Evolutionary conservation across 1,140 invertebrate species (phyloP), one percentile per base, ranked within the genome.

Genomic region (Drosophila cardini): DNA sequence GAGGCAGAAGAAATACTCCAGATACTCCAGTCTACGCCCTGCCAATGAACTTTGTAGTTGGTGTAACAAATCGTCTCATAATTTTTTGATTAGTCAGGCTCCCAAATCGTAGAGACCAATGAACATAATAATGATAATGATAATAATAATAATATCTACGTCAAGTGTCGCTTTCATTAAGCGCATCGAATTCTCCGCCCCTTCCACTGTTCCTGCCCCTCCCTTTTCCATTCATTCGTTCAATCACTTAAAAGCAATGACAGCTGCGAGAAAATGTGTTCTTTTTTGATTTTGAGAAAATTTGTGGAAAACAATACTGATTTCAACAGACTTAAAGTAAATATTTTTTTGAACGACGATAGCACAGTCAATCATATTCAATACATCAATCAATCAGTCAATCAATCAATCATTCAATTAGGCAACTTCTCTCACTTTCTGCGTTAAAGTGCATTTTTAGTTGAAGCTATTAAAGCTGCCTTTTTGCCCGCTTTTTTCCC

Each of bases 391-490:
- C 78, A 72, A 82, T 78, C 79, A 83, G 79, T 86, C 83, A 86
- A 89, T 85, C 78, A 65, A 87, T 86, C 83, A 89, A 80, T 86
- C 83, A 89, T 77, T 86, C 84, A 87, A 86, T 86, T 86, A 87
- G 71, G 67, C 62, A 38, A 34, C 10, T 50, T 58, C 21, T 3
- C 11, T 15, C 11, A 8, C 13, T 15, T 13, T 16, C 36, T n/a
- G 58, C 58, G 46, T 87, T 77, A 89, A 89, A 86, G 81, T 80
- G 76, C 78, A 78, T 78, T 87, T 67, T 64, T 75, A 75, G 72
- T 75, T 46, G 11, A 15, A 43, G 62, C 53, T 53, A 56, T 76
- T 76, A 74, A 78, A 81, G 68, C 34, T 42, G 69, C 48, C 40
- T 10, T 3, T n/a, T 40, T 5, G 1, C 5, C 7, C 43, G 5